Evolutionary conservation across 1,140 invertebrate genomes (phyloP).

Genomic region (Formica exsecta): DNA sequence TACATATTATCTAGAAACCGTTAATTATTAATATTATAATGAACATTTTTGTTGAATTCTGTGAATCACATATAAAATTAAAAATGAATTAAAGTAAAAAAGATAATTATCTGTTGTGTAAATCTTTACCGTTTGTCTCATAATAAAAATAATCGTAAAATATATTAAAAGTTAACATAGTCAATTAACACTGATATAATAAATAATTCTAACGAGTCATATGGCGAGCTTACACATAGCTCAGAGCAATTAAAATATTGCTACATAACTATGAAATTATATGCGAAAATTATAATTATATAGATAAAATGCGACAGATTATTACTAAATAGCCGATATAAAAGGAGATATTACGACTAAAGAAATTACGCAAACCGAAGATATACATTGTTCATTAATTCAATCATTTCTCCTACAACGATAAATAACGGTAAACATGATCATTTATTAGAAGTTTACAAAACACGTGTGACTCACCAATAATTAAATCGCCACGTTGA

Average conservation of each 20-base stretch:
- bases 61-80: neutral
- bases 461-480: slow-evolving; percentile 67
- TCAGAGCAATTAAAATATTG: neutral
- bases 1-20: neutral
- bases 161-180: neutral
- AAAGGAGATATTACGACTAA: slow-evolving; percentile 29
- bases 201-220: neutral
- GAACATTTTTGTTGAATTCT: neutral
- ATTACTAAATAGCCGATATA: slow-evolving; percentile 30
- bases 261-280: neutral
- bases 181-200: slow-evolving; percentile 13
- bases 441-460: slow-evolving; percentile 64
- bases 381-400: slow-evolving; percentile 15
- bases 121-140: neutral
- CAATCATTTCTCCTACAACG: neutral
- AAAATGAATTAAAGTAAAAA: neutral
- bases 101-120: neutral
- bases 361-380: slow-evolving; percentile 17
- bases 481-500: slow-evolving; percentile 60
- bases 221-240: neutral
- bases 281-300: slow-evolving; percentile 12
- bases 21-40: neutral
- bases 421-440: neutral
- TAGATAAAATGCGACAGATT: slow-evolving; percentile 52
- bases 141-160: neutral